Base-by-base conservation (phyloP, 2,113 vertebrate species). In the Crocuta crocuta region DNA sequence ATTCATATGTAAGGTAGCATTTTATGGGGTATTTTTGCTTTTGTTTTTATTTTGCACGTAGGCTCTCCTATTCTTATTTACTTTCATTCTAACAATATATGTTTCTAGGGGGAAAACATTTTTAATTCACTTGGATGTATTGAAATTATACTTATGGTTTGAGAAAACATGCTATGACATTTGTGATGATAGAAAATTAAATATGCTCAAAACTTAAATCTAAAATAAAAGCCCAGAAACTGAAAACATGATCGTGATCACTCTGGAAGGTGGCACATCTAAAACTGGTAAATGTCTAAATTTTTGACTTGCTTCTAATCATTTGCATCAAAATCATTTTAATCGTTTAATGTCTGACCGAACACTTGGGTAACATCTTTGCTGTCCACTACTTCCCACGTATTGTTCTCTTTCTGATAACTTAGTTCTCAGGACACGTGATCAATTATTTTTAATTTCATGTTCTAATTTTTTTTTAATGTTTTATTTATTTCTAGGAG, bases 201-300 rank as follows among this genome's bases (percentile, higher is more conserved):
- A 76, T 88, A 92, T 95, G 63, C 86, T 97, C 55, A 93, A 96
- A 91, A 68, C 94, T 91, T 79, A 94, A 95, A 81, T 53, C 58
- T 95, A 95, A 97, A 97, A 98, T 97, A 96, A 96, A 97, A 96
- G 28, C 55, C 66, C 89, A 86, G 61, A 95, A 97, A 95, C 33
- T n/a, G 70, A 95, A 95, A 97, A 68, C 58, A 91, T 66, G 87
- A 55, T 95, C 0, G 1, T 95, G 61, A 71, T 96, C 86, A 93
- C 92, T 98, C 76, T 66, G 83, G 87, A 73, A 96, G 58, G 53
- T 92, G 80, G 50, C 96, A 87, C 26, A 86, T 63, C 39, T 66
- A 78, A 94, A 94, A 74, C 28, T 87, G 73, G 73, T 61, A 53
- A 63, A 89, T 76, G 35, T 78, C 35, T 78, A 76, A 58, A 70